phyloP scores from a whole-genome alignment of 92 coral and sea anemone genomes.

The Porites cylindrica region DNA sequence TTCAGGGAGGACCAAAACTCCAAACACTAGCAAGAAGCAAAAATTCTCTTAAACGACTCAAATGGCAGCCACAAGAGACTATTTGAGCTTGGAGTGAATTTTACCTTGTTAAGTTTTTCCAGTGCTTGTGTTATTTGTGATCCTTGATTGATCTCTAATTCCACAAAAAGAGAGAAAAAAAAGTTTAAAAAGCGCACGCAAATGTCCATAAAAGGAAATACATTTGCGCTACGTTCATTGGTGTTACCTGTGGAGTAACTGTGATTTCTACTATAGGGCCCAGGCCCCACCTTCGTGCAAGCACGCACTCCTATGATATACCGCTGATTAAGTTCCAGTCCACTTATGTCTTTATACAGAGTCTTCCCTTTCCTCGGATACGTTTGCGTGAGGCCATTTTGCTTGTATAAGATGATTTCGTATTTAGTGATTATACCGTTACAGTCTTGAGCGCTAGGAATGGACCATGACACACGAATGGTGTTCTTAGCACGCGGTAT shows the following conservation, averaged over 20 bases:
- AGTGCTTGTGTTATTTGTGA: slow-evolving; percentile 64
- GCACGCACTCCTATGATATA: slow-evolving; percentile 73
- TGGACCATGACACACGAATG: slow-evolving; percentile 75
- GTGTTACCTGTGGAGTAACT: slow-evolving; percentile 30
- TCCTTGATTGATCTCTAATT: slow-evolving; percentile 36
- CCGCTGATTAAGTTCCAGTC: slow-evolving; percentile 43
- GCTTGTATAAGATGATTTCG: slow-evolving; percentile 48
- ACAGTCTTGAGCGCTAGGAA: slow-evolving; percentile 54
- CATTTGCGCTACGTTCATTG: neutral
- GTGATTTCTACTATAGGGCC: slow-evolving; percentile 66
- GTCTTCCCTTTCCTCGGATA: slow-evolving; percentile 48
- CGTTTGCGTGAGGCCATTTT: slow-evolving; percentile 26
- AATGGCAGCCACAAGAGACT: neutral
- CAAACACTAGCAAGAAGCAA: no score
- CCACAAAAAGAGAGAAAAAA: neutral
- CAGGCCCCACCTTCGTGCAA: slow-evolving; percentile 71
- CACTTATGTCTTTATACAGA: slow-evolving; percentile 61
- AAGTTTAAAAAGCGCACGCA: neutral
- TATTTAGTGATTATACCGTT: slow-evolving; percentile 74
- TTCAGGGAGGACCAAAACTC: neutral
- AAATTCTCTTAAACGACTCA: neutral
- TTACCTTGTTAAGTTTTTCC: slow-evolving; percentile 69
- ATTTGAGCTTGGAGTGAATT: neutral
- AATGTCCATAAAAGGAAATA: neutral
- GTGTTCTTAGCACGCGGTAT: slow-evolving; percentile 54